Percentiles rank a stretch among this genome's conserved stretches.
Conservation (phyloP, 1,140 invertebrate genomes). For the Chironomus striatipennis region DNA sequence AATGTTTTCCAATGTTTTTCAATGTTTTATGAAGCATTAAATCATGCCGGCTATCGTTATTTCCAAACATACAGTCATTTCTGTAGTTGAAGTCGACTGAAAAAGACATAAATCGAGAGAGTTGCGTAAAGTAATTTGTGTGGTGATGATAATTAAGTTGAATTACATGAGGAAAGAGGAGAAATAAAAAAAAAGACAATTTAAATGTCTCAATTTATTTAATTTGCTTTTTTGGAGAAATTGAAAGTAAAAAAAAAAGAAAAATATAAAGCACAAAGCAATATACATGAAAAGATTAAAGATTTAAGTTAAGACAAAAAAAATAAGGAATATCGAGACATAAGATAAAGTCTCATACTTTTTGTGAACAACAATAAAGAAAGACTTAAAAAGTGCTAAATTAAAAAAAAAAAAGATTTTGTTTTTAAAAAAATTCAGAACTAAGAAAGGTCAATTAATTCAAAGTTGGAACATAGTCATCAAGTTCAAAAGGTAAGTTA, state of each 20-base stretch:
- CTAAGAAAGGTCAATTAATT: too few relatives aligned
- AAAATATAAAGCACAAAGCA: neutral
- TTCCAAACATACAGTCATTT: too few relatives aligned
- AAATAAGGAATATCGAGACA: neutral
- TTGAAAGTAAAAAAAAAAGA: neutral
- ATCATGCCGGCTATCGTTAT: too few relatives aligned
- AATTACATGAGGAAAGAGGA: neutral
- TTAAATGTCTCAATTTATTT: slow-evolving; percentile 8
- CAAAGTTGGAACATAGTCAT: too few relatives aligned
- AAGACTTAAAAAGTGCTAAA: too few relatives aligned
- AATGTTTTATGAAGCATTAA: too few relatives aligned
- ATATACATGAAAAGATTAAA: neutral
- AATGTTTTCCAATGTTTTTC: too few relatives aligned
- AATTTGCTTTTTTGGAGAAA: neutral
- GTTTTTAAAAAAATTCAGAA: too few relatives aligned
- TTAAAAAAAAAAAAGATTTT: too few relatives aligned
- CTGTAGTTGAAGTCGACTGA: too few relatives aligned
- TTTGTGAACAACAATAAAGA: neutral
- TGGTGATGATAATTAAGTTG: neutral
- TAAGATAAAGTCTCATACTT: neutral
- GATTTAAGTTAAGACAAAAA: neutral
- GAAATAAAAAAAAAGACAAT: neutral
- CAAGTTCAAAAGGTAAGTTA: too few relatives aligned
- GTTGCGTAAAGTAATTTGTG: neutral
- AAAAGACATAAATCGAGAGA: too few relatives aligned